Evolutionary conservation across 2,797 vertebrate genomes (phyloP).

Genomic region (Rhynchonycteris naso): DNA sequence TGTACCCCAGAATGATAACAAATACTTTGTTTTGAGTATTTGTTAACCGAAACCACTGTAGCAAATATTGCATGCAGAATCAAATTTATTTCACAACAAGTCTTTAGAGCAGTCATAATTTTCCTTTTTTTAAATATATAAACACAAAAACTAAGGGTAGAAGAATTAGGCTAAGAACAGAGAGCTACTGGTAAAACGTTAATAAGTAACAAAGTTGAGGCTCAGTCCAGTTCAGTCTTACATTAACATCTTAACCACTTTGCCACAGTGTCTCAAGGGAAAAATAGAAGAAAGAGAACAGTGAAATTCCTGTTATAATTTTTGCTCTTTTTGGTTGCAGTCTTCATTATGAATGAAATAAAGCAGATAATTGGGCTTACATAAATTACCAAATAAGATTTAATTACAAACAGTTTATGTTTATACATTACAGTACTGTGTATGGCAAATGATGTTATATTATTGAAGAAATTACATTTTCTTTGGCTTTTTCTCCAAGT

Average conservation of each 20-base stretch:
- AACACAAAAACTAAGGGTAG: not conserved
- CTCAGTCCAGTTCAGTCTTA: not conserved
- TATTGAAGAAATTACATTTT: conserved; percentile 39
- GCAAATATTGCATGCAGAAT: not conserved
- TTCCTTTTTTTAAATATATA: not conserved
- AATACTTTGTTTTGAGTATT: not conserved
- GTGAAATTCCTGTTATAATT: not conserved
- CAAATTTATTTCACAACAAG: not conserved
- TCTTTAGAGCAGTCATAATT: not conserved
- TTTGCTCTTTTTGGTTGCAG: not conserved
- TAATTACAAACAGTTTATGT: conserved; percentile 32
- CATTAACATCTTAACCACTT: conserved; percentile 33
- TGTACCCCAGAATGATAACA: not conserved
- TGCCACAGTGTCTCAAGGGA: not conserved
- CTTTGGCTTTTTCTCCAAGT: not conserved
- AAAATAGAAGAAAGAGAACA: not conserved
- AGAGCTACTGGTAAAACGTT: not conserved
- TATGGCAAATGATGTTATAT: not conserved
- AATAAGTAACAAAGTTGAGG: not conserved
- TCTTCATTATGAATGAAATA: conserved; percentile 32
- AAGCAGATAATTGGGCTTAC: conserved; percentile 29
- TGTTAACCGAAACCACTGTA: conserved; percentile 6
- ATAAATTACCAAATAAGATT: conserved; percentile 1
- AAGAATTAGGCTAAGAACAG: not conserved
- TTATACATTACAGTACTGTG: not conserved